Evolutionary conservation across 2,888 invertebrate species (phyloP).

Genomic region (Allophyes oxyacanthae): DNA sequence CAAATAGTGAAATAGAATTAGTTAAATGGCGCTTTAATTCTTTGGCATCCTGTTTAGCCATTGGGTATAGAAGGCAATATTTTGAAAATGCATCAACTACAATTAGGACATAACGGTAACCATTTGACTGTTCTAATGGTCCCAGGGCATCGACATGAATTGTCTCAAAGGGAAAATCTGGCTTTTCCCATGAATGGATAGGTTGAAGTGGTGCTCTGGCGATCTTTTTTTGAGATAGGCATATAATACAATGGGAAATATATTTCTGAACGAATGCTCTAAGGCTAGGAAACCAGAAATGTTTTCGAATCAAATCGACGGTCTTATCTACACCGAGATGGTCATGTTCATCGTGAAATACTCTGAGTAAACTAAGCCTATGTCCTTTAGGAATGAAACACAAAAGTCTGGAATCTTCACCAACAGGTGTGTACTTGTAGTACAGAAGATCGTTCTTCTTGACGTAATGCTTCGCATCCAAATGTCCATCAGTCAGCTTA

Average conservation of each 20-base stretch:
- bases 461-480: neutral
- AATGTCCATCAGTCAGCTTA: neutral
- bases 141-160: slow-evolving; percentile 38
- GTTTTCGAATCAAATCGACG: neutral
- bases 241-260: slow-evolving; percentile 34
- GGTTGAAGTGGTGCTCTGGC: slow-evolving; percentile 2
- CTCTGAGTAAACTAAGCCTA: slow-evolving; percentile 22
- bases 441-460: neutral
- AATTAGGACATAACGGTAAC: slow-evolving; percentile 21
- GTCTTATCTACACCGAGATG: slow-evolving; percentile 6
- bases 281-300: slow-evolving; percentile 8
- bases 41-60: slow-evolving; percentile 25
- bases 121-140: slow-evolving; percentile 29
- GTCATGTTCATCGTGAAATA: slow-evolving; percentile 40
- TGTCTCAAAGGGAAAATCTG: slow-evolving; percentile 21
- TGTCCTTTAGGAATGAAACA: slow-evolving; percentile 30
- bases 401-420: slow-evolving; percentile 15
- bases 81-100: slow-evolving; percentile 42
- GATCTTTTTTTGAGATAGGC: slow-evolving; percentile 27
- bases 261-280: slow-evolving; percentile 19
- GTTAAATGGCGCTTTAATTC: slow-evolving; percentile 29
- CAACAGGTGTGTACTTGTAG: neutral
- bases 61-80: slow-evolving; percentile 34
- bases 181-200: neutral
- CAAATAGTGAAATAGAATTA: slow-evolving; percentile 33